Percentiles rank a stretch among this genome's conserved stretches.
These are phyloP conservation scores for Ploceus nigricollis DNA, from an alignment of 2,113 vertebrate genomes.

Conservation along the genomic window DNA sequence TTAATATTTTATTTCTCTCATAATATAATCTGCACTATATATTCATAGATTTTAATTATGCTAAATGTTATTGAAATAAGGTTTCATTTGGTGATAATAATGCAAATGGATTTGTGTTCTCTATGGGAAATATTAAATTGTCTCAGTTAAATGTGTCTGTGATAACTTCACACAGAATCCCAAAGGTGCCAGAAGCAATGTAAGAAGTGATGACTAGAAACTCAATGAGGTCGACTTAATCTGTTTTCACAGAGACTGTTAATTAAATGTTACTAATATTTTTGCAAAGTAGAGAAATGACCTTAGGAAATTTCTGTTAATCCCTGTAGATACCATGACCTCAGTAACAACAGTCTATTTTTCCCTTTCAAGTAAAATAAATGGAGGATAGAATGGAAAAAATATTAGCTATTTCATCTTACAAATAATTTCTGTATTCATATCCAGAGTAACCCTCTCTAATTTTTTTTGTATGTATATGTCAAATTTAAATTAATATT, in stretches of 20 bases:
- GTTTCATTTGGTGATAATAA: not conserved
- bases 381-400: not conserved
- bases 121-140: slow-evolving; percentile 5
- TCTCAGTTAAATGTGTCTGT: not conserved
- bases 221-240: not conserved
- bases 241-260: not conserved
- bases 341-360: not conserved
- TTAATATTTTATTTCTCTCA: not conserved
- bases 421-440: not conserved
- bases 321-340: not conserved
- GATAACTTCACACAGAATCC: not conserved
- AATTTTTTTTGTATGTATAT: not conserved
- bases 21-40: not conserved
- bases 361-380: not conserved
- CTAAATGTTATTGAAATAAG: not conserved
- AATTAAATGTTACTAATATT: slow-evolving; percentile 26
- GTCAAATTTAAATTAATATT: not conserved
- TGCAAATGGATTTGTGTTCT: slow-evolving; percentile 4
- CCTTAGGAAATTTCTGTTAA: slow-evolving; percentile 12
- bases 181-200: not conserved
- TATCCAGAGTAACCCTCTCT: not conserved
- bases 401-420: not conserved
- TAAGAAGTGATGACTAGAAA: not conserved
- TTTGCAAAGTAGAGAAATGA: not conserved
- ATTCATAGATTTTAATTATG: not conserved